phyloP scores from a whole-genome alignment of 1,140 invertebrate species.

The Cheumatopsyche charites region DNA sequence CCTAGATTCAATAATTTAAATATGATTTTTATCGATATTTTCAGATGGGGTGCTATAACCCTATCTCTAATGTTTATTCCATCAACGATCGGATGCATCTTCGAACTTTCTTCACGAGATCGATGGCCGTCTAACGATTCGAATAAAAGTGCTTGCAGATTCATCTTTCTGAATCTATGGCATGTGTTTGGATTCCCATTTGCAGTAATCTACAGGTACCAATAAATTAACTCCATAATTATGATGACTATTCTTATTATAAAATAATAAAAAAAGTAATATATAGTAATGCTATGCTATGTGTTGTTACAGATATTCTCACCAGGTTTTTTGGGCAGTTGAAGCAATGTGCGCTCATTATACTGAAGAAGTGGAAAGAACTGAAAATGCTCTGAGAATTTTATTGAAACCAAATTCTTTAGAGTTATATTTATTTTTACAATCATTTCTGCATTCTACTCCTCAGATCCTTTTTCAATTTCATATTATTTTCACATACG shows the following conservation, averaged over 20 bases:
- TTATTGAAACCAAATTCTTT: slow-evolving; percentile 67
- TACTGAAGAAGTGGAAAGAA: slow-evolving; percentile 61
- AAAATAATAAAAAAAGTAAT: background rate
- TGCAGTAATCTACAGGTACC: slow-evolving; percentile 44
- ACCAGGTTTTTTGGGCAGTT: slow-evolving; percentile 72
- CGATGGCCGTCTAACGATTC: slow-evolving; percentile 58
- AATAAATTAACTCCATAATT: slow-evolving; percentile 30
- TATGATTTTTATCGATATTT: no score
- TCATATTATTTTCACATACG: slow-evolving; percentile 60
- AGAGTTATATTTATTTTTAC: slow-evolving; percentile 74
- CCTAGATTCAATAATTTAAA: no score
- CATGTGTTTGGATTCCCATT: slow-evolving; percentile 43
- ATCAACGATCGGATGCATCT: slow-evolving; percentile 60
- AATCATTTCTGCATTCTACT: slow-evolving; percentile 75
- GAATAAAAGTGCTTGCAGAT: slow-evolving; percentile 40
- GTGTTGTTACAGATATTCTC: slow-evolving; percentile 62
- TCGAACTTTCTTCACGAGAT: slow-evolving; percentile 65
- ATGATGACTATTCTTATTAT: background rate
- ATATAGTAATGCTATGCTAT: background rate
- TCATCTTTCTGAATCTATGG: slow-evolving; percentile 49
- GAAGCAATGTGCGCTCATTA: slow-evolving; percentile 67
- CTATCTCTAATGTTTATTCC: slow-evolving; percentile 62
- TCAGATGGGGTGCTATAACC: slow-evolving; percentile 60
- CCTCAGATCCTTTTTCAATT: slow-evolving; percentile 72
- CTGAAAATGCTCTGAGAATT: slow-evolving; percentile 63